Evolutionary conservation across 1,140 invertebrate species (phyloP).

Genomic region (Pectinophora gossypiella): DNA sequence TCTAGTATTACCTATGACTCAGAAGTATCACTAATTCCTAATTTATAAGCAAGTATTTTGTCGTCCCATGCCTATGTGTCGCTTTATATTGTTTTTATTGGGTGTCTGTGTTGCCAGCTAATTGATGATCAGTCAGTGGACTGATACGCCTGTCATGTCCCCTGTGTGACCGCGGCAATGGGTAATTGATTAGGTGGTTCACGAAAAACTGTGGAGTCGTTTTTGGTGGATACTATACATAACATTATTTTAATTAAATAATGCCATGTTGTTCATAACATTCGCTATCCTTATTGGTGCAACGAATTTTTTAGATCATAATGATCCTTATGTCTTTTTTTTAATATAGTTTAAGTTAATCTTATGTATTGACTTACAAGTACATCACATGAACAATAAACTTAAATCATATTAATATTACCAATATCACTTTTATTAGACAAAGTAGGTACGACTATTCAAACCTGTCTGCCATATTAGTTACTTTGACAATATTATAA

Average conservation of each 20-base stretch:
- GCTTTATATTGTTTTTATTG: not conserved
- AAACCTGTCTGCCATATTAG: too few species aligned
- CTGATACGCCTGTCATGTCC: slow-evolving; percentile 25
- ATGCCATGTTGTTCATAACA: too few species aligned
- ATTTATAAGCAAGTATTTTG: too few species aligned
- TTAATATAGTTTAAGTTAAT: not conserved
- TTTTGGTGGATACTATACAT: not conserved
- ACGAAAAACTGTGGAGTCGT: slow-evolving; percentile 13
- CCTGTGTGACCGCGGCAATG: slow-evolving; percentile 14
- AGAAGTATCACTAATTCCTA: too few species aligned
- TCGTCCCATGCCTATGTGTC: not conserved
- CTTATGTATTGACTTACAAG: not conserved
- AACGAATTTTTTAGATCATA: not conserved
- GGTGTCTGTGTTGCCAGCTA: not conserved
- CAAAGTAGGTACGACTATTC: too few species aligned
- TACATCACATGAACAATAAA: not conserved
- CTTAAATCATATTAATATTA: too few species aligned
- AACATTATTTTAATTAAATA: too few species aligned
- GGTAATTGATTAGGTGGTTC: slow-evolving; percentile 21
- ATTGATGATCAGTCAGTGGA: slow-evolving; percentile 21
- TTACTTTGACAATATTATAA: too few species aligned
- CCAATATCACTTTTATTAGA: too few species aligned
- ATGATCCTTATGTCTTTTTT: not conserved
- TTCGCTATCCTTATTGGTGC: not conserved
- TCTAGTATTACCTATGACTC: too few species aligned